A percentile compares a stretch with the other conserved stretches of the same genome.
phyloP scores from a whole-genome alignment of 1,140 invertebrate species.

The Aphis gossypii region DNA sequence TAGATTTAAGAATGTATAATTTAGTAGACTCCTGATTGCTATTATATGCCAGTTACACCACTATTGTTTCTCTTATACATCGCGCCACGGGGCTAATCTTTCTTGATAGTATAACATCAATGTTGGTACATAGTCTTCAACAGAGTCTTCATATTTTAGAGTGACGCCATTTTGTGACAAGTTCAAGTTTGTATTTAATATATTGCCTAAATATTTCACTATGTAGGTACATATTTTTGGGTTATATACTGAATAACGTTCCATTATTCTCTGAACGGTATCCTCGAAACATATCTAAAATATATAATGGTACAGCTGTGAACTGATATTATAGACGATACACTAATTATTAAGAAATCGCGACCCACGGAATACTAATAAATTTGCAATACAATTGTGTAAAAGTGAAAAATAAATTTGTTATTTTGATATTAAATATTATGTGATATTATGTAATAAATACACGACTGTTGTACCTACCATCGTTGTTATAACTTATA shows the following conservation, averaged over 20 bases:
- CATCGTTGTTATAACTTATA: too few species aligned
- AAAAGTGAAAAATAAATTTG: not conserved
- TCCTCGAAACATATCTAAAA: constrained; percentile 38
- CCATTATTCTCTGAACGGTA: not conserved
- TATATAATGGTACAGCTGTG: not conserved
- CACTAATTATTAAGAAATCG: not conserved
- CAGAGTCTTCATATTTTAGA: not conserved
- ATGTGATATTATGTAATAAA: too few species aligned
- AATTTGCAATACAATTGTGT: not conserved
- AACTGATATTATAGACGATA: not conserved
- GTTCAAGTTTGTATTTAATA: not conserved
- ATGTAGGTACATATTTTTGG: not conserved
- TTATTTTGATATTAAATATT: too few species aligned
- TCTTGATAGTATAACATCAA: constrained; percentile 20
- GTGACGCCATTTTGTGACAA: not conserved
- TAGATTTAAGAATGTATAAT: too few species aligned
- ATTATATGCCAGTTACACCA: too few species aligned
- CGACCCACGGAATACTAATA: not conserved
- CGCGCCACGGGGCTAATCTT: not conserved
- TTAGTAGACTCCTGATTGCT: too few species aligned
- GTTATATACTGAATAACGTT: constrained; percentile 3
- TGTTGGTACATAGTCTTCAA: constrained; percentile 1
- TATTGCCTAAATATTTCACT: not conserved
- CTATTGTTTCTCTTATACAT: too few species aligned
- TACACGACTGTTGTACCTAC: too few species aligned